phyloP scores from a whole-genome alignment of 2,888 invertebrate species.

The Zygaena filipendulae region DNA sequence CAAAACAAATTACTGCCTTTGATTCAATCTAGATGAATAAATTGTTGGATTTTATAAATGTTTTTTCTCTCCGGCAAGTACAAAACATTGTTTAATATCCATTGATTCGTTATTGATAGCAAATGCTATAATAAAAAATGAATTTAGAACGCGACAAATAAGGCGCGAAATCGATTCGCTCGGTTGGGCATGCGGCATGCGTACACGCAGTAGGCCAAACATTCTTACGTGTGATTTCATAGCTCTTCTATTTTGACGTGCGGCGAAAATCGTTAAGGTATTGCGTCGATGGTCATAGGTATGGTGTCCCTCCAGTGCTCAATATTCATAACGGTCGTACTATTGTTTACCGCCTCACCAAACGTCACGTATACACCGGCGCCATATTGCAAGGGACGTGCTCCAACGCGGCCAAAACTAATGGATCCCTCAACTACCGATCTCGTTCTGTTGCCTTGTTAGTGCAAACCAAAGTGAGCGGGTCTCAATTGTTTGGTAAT shows the following conservation, averaged over 20 bases:
- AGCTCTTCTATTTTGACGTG: slow-evolving; percentile 25
- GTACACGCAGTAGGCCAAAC: slow-evolving; percentile 35
- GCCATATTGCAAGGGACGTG: slow-evolving; percentile 59
- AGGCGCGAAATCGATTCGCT: slow-evolving; percentile 24
- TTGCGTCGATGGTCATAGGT: slow-evolving; percentile 24
- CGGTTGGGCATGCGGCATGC: no score
- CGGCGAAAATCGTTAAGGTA: slow-evolving; percentile 40
- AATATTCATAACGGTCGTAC: slow-evolving; percentile 58
- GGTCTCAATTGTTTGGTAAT: slow-evolving; percentile 34
- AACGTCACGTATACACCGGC: slow-evolving; percentile 51
- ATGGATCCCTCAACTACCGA: slow-evolving; percentile 29
- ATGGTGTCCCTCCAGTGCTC: slow-evolving; percentile 35
- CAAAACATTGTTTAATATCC: no score
- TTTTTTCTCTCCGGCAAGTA: no score
- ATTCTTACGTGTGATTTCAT: slow-evolving; percentile 31
- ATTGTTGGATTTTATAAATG: no score
- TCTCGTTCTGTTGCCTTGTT: slow-evolving; percentile 18
- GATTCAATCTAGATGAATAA: no score
- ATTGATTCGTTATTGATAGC: no score
- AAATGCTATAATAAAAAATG: no score
- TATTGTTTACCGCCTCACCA: slow-evolving; percentile 54
- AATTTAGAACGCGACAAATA: slow-evolving; percentile 30
- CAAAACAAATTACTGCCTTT: no score
- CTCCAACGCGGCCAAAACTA: slow-evolving; percentile 35
- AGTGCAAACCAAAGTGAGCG: slow-evolving; percentile 20